A percentile compares a stretch with the other conserved stretches of the same genome.
Evolutionary conservation across 2,113 vertebrate species (phyloP).

Genomic region (Lipotes vexillifer): DNA sequence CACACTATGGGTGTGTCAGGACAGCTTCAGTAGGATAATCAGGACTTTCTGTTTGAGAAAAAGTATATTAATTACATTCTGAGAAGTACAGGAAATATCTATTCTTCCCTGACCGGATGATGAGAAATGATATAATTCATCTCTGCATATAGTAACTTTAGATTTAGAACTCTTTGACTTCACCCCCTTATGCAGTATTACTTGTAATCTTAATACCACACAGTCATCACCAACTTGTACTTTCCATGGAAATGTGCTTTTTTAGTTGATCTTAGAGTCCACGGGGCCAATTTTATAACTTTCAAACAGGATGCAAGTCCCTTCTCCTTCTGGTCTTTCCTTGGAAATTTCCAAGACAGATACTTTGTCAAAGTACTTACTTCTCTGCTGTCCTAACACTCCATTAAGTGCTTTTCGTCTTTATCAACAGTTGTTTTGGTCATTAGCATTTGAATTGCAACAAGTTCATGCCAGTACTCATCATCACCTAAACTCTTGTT

Average conservation of each 20-base stretch:
- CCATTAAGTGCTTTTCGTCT: background rate
- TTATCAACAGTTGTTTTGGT: background rate
- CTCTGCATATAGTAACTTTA: background rate
- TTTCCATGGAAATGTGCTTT: background rate
- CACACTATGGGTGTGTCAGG: background rate
- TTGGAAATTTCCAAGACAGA: background rate
- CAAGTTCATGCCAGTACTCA: background rate
- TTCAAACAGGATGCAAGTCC: background rate
- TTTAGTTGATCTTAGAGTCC: background rate
- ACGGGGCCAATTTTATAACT: background rate
- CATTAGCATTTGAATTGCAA: too few species aligned
- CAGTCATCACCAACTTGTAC: background rate
- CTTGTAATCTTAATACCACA: background rate
- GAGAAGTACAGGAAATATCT: background rate
- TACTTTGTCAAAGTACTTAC: background rate
- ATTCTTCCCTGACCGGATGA: background rate
- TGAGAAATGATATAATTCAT: background rate
- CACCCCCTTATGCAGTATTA: background rate
- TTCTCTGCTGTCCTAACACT: background rate
- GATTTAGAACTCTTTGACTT: background rate
- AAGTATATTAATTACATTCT: background rate
- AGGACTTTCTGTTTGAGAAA: background rate
- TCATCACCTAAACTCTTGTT: background rate
- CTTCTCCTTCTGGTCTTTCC: background rate
- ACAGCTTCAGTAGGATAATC: background rate